Base-by-base conservation (phyloP, 2,797 vertebrate species). In the Notoglanidium macrostoma region DNA sequence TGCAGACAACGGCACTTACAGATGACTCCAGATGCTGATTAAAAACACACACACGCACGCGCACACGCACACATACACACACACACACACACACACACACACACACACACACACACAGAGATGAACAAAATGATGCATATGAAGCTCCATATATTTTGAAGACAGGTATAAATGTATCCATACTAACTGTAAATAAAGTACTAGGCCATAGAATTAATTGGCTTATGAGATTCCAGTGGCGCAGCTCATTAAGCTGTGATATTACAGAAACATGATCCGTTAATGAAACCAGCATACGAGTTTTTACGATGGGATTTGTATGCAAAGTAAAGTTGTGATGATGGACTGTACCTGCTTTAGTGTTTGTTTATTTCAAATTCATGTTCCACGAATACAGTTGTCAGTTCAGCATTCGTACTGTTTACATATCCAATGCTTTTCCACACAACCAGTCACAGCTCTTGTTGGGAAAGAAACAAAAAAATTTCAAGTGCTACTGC, bases 1-100 rank as follows among this genome's bases (percentile, higher is more conserved):
- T 94, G 94, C 87, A 91, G 91, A 90, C 91, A 89, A 88, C 92
- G 87, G 92, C 93, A 93, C 92, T 93, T 92, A 92, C 84, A 90
- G 91, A 91, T 90, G 89, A 93, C 89, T 92, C 90, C 85, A 88
- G 87, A 91, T 92, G 87, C 89, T 89, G 90, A 91, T 86, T 92
- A 90, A 91, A 91, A 89, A 90, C 67, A 88, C 84, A 78, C 23
- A 76, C 76, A 74, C 63, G 61, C 67, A n/a, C 57, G 6, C 29
- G 11, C 76, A 11, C 76, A 19, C 76, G 19, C 49, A 54, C 76
- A 55, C 76, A 78, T n/a, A 78, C 76, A 78, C 54, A 57, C 76
- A 78, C 49, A 54, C 26, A 76, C 23, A 29, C 74, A 54, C 26
- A 54, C 72, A 59, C n/a, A 78, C 23, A 49, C 44, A 74, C 26